These are phyloP conservation scores for Cyclina sinensis DNA, from an alignment of 1,140 invertebrate genomes.

Conservation along the genomic window DNA sequence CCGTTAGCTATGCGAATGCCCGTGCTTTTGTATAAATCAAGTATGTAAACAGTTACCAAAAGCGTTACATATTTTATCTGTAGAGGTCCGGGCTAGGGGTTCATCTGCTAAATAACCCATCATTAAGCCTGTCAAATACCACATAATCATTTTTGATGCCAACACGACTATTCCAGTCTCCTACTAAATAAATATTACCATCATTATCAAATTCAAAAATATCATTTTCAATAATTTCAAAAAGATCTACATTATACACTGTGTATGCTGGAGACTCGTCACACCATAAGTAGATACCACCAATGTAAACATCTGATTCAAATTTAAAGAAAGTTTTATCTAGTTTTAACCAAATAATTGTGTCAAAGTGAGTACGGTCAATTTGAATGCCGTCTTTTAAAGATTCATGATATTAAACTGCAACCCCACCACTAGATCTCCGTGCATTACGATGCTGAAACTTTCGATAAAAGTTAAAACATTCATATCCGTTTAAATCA, in stretches of 20 bases:
- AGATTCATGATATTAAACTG: not conserved
- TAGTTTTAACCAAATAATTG: slow-evolving; percentile 26
- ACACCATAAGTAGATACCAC: slow-evolving; percentile 21
- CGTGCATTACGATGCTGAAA: slow-evolving; percentile 35
- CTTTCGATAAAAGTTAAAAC: slow-evolving; percentile 45
- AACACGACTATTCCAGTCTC: not conserved
- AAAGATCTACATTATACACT: slow-evolving; percentile 7
- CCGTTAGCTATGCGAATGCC: not conserved
- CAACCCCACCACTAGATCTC: slow-evolving; percentile 13
- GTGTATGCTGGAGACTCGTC: not conserved
- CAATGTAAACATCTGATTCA: slow-evolving; percentile 46
- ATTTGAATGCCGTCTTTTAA: not conserved
- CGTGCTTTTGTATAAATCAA: not conserved
- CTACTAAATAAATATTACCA: slow-evolving; percentile 1
- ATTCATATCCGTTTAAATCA: not conserved
- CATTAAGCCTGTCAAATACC: not conserved
- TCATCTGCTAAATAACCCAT: not conserved
- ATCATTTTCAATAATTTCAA: slow-evolving; percentile 20
- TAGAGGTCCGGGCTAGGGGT: not conserved
- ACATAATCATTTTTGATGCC: slow-evolving; percentile 22
- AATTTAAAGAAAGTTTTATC: slow-evolving; percentile 16
- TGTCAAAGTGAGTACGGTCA: slow-evolving; percentile 19
- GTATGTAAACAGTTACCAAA: not conserved
- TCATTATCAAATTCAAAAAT: not conserved
- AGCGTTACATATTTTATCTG: not conserved